phyloP scores from a whole-genome alignment of 2,113 vertebrate genomes.

The Cottus gobio region DNA sequence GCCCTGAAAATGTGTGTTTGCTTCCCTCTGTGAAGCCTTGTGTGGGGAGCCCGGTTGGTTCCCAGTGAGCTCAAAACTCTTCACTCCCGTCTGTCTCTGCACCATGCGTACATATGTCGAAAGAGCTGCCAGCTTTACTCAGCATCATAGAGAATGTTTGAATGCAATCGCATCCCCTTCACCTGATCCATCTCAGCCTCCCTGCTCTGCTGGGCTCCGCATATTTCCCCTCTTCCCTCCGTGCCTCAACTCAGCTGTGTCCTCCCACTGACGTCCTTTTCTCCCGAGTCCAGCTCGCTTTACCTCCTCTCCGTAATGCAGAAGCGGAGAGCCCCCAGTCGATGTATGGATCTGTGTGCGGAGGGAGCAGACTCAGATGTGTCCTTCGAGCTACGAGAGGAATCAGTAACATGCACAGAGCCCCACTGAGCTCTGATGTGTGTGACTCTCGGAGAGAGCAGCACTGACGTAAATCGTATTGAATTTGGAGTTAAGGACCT shows the following conservation, averaged over 20 bases:
- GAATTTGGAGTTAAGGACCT: slow-evolving; percentile 38
- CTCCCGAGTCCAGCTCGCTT: slow-evolving; percentile 23
- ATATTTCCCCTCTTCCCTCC: slow-evolving; percentile 35
- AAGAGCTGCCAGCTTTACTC: slow-evolving; percentile 55
- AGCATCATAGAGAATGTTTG: slow-evolving; percentile 49
- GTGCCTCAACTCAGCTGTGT: slow-evolving; percentile 38
- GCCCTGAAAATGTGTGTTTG: not conserved
- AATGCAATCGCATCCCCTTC: slow-evolving; percentile 36
- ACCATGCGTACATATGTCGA: slow-evolving; percentile 39
- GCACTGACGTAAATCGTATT: slow-evolving; percentile 43
- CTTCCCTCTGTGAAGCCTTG: slow-evolving; percentile 5
- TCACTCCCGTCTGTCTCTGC: slow-evolving; percentile 26
- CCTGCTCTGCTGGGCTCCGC: slow-evolving; percentile 7
- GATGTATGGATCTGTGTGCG: slow-evolving; percentile 34
- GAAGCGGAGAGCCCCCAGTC: slow-evolving; percentile 21
- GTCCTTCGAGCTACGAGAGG: slow-evolving; percentile 45
- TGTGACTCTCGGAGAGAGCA: slow-evolving; percentile 13
- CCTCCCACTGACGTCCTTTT: slow-evolving; percentile 19
- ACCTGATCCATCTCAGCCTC: not conserved
- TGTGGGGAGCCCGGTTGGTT: slow-evolving; percentile 9
- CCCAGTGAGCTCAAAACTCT: slow-evolving; percentile 41
- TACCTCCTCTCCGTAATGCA: slow-evolving; percentile 13
- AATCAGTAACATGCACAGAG: slow-evolving; percentile 43
- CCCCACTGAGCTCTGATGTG: slow-evolving; percentile 35
- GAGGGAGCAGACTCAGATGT: slow-evolving; percentile 29